phyloP scores from a whole-genome alignment of 2,888 invertebrate species.

The Drosophila pseudotakahashii region DNA sequence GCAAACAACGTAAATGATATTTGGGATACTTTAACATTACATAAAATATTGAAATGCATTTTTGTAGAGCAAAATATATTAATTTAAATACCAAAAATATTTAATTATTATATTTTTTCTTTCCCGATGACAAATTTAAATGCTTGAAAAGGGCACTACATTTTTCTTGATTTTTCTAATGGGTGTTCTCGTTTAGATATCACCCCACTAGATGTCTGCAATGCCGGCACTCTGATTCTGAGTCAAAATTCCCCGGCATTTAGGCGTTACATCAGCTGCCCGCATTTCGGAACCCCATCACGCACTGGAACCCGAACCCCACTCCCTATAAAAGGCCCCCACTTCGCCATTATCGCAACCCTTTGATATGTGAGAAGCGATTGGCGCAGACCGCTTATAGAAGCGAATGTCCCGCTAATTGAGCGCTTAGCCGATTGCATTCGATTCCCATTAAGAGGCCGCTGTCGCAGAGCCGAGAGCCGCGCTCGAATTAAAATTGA shows the following conservation, averaged over 20 bases:
- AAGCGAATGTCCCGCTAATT: slow-evolving; percentile 57
- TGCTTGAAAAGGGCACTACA: neutral
- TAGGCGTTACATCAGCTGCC: slow-evolving; percentile 26
- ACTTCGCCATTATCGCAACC: slow-evolving; percentile 24
- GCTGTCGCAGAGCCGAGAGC: slow-evolving; percentile 37
- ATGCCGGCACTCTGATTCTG: slow-evolving; percentile 12
- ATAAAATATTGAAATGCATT: no score
- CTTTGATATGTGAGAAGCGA: slow-evolving; percentile 43
- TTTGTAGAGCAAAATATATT: no score
- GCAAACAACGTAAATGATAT: no score
- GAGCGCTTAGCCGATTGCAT: slow-evolving; percentile 73
- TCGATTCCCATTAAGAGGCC: slow-evolving; percentile 58
- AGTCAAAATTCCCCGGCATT: slow-evolving; percentile 1
- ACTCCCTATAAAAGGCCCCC: neutral
- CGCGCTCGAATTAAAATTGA: slow-evolving; percentile 79
- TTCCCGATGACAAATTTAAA: neutral
- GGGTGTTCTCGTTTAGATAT: slow-evolving; percentile 14
- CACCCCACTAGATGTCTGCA: neutral
- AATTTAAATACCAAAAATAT: no score
- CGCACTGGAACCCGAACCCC: slow-evolving; percentile 18
- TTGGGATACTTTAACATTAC: no score
- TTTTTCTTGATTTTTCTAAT: neutral
- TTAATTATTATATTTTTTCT: no score
- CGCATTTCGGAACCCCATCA: slow-evolving; percentile 37
- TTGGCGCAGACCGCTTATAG: slow-evolving; percentile 39